Evolutionary conservation across 1,140 invertebrate species (phyloP), one percentile per base, ranked within the genome.

Genomic region (Bursaphelenchus mucronatus): DNA sequence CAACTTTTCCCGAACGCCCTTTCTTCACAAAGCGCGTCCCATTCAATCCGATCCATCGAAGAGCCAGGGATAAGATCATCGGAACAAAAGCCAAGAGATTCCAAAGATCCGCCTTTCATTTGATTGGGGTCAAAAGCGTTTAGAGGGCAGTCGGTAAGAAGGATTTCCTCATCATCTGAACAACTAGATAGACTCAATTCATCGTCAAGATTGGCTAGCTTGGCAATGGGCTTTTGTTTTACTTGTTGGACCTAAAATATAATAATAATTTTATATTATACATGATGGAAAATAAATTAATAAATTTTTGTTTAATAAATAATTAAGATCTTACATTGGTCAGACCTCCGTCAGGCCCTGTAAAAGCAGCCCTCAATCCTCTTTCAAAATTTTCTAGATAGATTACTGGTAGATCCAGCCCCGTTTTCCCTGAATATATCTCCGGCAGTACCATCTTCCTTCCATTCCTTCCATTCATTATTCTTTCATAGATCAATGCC

Each of bases 291-390:
- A 15, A 15, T 10, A 58, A 17, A 15, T 15, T 58, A 59, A n/a
- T 13, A 57, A 61, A 54, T 1, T n/a, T 11, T 54, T 62, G 3
- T 61, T 62, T n/a, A n/a, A n/a, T n/a, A n/a, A 59, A 11, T 57
- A 50, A 1, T 40, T 11, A 11, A 45, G 43, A 19, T 15, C 55
- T 11, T 63, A 90, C 88, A 13, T 87, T 87, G 0, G 88, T 88
- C 10, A 90, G 84, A 7, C 88, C 89, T 56, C 88, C 88, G 66
- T 88, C 87, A 1, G 89, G 89, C 3, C 89, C 89, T 7, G 89
- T 90, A 70, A 85, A 87, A 44, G 88, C 87, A 15, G 88, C 86
- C 40, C 87, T 82, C 46, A 90, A 84, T 45, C 80, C 81, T 10
- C 83, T 13, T 19, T 62, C 49, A 8, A 81, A 67, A 30, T 11